Base-by-base conservation (phyloP, 2,797 vertebrate genomes). In the Argentina silus region DNA sequence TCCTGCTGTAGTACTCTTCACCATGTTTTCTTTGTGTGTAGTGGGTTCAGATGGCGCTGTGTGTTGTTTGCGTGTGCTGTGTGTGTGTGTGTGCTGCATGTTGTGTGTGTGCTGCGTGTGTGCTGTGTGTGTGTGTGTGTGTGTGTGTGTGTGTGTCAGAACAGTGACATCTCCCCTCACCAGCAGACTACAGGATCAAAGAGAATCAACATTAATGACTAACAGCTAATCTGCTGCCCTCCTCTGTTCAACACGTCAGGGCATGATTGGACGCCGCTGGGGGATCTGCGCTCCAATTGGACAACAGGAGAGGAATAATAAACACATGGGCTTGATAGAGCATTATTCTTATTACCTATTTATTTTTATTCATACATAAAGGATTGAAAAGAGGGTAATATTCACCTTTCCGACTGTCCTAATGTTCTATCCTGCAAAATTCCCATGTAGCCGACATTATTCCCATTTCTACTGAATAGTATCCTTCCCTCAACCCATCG, bases 391-490 rank as follows among this genome's bases (percentile, higher is more conserved):
- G 79, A 85, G 50, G 86, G 89, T 87, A 91, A 92, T 91, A 88
- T 86, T 85, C 27, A 19, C 48, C 78, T 84, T 81, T 63, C 79
- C 81, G 82, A 93, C 90, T 90, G 92, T 88, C 94, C 95, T 96
- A 95, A 96, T 98, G 95, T 95, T 95, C 94, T 94, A 90, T 91
- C 83, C 79, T 73, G 93, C 93, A 95, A 95, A 95, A 96, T 97
- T 95, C 95, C 88, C 90, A 94, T 93, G 86, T 89, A 88, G 91
- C 92, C 91, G 90, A 94, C 96, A 96, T 96, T 97, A 96, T 96
- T 97, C 95, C 95, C 94, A 95, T 96, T 95, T 95, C 94, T 91
- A 83, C 93, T 96, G 95, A 98, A 97, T 97, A 97, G 97, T 97
- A 95, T 95, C 93, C 93, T 94, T 92, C 94, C 94, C 93, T 91